Base-by-base conservation (phyloP, 2,113 vertebrate species). In the Anoura caudifer region DNA sequence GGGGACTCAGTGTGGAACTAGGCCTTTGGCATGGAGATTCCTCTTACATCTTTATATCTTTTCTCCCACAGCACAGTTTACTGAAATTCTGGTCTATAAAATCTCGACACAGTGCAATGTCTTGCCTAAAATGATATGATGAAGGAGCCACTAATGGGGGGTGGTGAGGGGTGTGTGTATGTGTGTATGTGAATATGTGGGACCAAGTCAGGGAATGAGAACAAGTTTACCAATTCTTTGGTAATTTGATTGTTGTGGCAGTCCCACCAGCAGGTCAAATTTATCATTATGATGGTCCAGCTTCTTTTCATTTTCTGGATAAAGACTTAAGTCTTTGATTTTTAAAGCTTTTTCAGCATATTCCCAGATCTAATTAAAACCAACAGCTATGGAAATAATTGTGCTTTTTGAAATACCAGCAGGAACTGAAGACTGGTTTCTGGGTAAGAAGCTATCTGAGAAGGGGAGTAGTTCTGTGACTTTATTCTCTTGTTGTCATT, bases 251-350 rank as follows among this genome's bases (percentile, higher is more conserved):
- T 75, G 36, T 56, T 82, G 26, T 38, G 52, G 81, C 17, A 79
- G 83, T 87, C 31, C 14, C 59, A 80, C 15, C 20, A 69, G 56
- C 38, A 76, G 45, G 15, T 93, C 54, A 82, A 47, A 41, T 56
- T 43, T 69, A 7, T 59, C 70, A 65, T 9, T 54, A 8, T 45
- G 12, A 70, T 26, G 17, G 22, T 28, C 28, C 24, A 65, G n/a
- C 90, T 95, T 94, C 76, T 26, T 87, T 80, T 63, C 72, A 7
- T 73, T 79, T 95, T 82, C 91, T 83, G 73, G 86, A 38, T 91
- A 69, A 94, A 95, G 38, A 72, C 67, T 2, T 47, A 79, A 59
- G 24, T 52, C n/a, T 80, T 91, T 69, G 31, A 4, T 87, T 93
- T 93, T 82, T 59, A 70, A 92, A 92, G 22, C 43, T 93, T 33